Base-by-base conservation (phyloP, 2,113 vertebrate genomes). In the Corvus moneduloides region DNA sequence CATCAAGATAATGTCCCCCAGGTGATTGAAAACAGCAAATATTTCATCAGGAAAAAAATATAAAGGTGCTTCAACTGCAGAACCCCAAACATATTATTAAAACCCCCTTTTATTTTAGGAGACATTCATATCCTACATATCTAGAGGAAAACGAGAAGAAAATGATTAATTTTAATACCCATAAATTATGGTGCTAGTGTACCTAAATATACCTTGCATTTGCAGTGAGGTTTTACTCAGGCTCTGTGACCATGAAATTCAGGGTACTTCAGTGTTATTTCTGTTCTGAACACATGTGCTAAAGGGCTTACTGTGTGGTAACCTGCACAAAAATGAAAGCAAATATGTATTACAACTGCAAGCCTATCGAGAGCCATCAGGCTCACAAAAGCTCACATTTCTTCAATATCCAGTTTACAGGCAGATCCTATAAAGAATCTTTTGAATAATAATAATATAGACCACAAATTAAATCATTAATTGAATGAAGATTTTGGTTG, bases 1-100 rank as follows among this genome's bases (percentile, higher is more conserved):
- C 98, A 98, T 99, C 99, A 98, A 98, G 98, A 98, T 98, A 98
- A 97, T 97, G 98, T 98, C 98, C 98, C 98, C 98, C 98, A 98
- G 98, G 98, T 98, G 98, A 99, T 97, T 97, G 98, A 98, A 99
- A 98, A 98, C 97, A 98, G 98, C 98, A 99, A 98, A 98, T 98
- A 98, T 98, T 99, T 99, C 98, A 98, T 98, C 97, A 98, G 98
- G 97, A 96, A 97, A 95, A 95, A 89, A 94, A 98, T 90, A 97
- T 96, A 97, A 97, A 96, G 97, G 97, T 96, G 94, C 82, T 98
- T 98, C 98, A 98, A 98, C 98, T 97, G 87, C 97, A 97, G 98
- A 98, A 97, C 96, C 93, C 87, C 95, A 97, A 94, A 96, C 97
- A 97, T 98, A 97, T 97, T 96, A 98, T 97, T 97, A 93, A 95